Conservation (phyloP, 2,888 invertebrate genomes). For the Hanleya hanleyi region DNA sequence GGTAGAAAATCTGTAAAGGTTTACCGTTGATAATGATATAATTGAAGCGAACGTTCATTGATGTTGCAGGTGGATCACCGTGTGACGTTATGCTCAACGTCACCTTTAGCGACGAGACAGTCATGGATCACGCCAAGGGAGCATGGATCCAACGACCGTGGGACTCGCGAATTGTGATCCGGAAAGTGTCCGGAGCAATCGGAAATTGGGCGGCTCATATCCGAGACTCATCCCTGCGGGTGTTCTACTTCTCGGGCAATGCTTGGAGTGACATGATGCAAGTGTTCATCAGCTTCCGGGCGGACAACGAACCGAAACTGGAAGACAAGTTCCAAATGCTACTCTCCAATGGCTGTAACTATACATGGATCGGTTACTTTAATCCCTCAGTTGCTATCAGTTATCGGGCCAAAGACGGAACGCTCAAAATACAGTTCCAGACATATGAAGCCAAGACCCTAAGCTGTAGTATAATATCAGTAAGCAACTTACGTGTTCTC, state of each 20-base stretch:
- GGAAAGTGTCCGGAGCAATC: slow-evolving; percentile 5
- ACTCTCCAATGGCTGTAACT: slow-evolving; percentile 47
- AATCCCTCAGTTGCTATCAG: slow-evolving; percentile 44
- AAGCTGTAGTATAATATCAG: slow-evolving; percentile 38
- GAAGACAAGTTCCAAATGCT: slow-evolving; percentile 44
- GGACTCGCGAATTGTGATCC: neutral
- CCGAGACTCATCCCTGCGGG: slow-evolving; percentile 35
- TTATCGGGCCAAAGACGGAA: slow-evolving; percentile 39
- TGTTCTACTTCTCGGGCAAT: slow-evolving; percentile 45
- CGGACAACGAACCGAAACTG: slow-evolving; percentile 29
- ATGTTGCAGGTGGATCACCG: slow-evolving; percentile 15
- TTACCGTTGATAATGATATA: too few relatives aligned
- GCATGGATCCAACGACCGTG: slow-evolving; percentile 38
- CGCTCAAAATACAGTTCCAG: slow-evolving; percentile 42
- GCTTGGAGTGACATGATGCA: slow-evolving; percentile 41
- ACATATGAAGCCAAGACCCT: slow-evolving; percentile 43
- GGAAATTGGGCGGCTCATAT: slow-evolving; percentile 39
- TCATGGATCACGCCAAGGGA: slow-evolving; percentile 37
- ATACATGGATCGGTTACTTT: slow-evolving; percentile 40
- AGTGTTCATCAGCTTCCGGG: slow-evolving; percentile 35
- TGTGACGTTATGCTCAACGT: slow-evolving; percentile 49
- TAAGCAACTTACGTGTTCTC: slow-evolving; percentile 24
- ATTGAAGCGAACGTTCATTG: too few relatives aligned
- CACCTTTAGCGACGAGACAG: slow-evolving; percentile 40
- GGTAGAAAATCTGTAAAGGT: too few relatives aligned